phyloP scores from a whole-genome alignment of 2,888 invertebrate species.

The Norana najaformis region DNA sequence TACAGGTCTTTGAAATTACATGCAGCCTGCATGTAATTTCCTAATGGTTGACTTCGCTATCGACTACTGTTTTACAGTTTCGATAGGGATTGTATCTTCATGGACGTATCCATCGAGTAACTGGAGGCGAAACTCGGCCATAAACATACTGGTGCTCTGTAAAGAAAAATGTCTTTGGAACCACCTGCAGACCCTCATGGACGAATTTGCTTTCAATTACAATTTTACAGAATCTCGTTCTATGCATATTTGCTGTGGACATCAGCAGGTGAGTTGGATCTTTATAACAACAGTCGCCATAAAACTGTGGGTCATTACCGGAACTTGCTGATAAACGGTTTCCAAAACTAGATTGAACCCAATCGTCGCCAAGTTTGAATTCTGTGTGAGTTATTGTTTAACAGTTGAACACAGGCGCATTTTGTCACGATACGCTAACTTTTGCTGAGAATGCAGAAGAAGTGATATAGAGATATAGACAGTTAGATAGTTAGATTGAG shows the following conservation, averaged over 20 bases:
- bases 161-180: neutral
- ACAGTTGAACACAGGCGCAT: too few relatives aligned
- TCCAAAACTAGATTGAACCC: too few relatives aligned
- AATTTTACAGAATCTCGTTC: neutral
- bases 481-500: neutral
- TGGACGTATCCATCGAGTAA: neutral
- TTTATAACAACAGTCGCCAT: neutral
- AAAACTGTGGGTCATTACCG: neutral
- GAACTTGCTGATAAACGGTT: neutral
- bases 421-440: neutral
- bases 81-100: neutral
- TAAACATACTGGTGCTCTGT: neutral
- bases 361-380: too few relatives aligned
- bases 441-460: too few relatives aligned
- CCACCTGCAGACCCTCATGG: neutral
- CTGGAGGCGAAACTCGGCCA: neutral
- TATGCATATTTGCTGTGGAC: neutral
- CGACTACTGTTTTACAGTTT: neutral
- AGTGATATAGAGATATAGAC: too few relatives aligned
- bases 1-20: neutral
- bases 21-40: too few relatives aligned
- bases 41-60: constrained; percentile 2
- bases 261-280: neutral
- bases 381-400: neutral
- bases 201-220: neutral